Conservation (phyloP, 2,797 vertebrate species). For the Delichon dasypus region DNA sequence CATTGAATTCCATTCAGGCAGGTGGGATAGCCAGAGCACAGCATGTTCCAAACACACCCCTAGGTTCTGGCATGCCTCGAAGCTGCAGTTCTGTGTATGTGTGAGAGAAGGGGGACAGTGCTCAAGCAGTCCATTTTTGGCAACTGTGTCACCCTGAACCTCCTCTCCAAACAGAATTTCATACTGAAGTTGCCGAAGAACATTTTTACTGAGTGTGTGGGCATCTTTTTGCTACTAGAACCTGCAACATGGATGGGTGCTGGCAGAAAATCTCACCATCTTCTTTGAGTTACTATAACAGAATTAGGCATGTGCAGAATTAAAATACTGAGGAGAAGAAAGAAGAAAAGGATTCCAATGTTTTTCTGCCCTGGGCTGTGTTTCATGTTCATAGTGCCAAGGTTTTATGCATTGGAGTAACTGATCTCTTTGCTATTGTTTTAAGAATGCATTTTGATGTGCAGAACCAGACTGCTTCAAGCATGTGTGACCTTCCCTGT, state of each 20-base stretch:
- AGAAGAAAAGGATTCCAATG: background rate
- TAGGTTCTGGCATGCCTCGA: background rate
- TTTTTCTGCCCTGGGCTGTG: background rate
- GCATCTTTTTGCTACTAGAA: background rate
- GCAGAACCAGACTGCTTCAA: background rate
- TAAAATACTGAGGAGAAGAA: background rate
- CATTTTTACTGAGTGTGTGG: background rate
- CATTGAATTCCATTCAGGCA: background rate
- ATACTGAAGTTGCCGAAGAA: background rate
- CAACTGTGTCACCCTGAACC: background rate
- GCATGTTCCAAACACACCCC: background rate
- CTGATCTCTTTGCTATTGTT: background rate
- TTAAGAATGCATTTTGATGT: background rate
- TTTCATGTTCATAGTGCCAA: slow-evolving; percentile 18
- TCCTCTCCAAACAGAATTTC: background rate
- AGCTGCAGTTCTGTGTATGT: background rate
- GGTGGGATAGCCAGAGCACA: background rate
- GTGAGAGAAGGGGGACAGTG: background rate
- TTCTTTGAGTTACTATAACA: background rate
- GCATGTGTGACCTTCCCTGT: background rate
- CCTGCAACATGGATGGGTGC: background rate
- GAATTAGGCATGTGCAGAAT: background rate
- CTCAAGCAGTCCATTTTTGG: background rate
- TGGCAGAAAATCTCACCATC: background rate
- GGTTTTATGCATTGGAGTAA: background rate